Conservation (phyloP, 2,113 vertebrate genomes). For the Crotalus viridis region DNA sequence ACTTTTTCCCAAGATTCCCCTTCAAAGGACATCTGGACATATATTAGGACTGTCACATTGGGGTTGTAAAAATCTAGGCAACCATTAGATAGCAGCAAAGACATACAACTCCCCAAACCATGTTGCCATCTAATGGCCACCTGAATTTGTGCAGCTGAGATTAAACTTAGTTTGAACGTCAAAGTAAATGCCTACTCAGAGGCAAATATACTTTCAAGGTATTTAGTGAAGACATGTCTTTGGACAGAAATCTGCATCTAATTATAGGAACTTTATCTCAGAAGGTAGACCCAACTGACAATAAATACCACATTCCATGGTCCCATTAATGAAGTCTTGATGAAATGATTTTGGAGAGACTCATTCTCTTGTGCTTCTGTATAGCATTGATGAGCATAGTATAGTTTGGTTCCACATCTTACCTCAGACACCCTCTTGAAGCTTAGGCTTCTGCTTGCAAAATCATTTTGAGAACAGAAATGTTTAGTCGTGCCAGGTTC, state of each 20-base stretch:
- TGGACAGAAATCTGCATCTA: neutral
- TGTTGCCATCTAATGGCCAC: neutral
- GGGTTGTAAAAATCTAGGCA: neutral
- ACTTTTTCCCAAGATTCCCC: neutral
- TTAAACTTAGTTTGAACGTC: neutral
- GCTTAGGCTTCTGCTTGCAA: neutral
- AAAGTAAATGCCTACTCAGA: neutral
- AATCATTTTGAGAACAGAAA: neutral
- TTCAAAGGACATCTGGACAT: neutral
- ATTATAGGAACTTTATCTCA: neutral
- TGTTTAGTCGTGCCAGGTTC: neutral
- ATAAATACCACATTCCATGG: neutral
- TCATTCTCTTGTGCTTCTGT: neutral
- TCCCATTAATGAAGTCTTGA: neutral
- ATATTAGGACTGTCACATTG: neutral
- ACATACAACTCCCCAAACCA: neutral
- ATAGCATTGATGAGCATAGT: neutral
- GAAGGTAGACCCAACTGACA: neutral
- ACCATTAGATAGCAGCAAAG: neutral
- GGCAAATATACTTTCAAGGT: neutral
- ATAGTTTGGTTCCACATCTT: neutral
- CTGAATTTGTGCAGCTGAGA: neutral
- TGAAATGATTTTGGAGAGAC: neutral
- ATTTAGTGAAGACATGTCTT: neutral
- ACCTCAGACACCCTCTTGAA: neutral